Evolutionary conservation across 2,797 vertebrate genomes (phyloP), one percentile per base, ranked within the genome.

Genomic region (Gallinago solitaria): DNA sequence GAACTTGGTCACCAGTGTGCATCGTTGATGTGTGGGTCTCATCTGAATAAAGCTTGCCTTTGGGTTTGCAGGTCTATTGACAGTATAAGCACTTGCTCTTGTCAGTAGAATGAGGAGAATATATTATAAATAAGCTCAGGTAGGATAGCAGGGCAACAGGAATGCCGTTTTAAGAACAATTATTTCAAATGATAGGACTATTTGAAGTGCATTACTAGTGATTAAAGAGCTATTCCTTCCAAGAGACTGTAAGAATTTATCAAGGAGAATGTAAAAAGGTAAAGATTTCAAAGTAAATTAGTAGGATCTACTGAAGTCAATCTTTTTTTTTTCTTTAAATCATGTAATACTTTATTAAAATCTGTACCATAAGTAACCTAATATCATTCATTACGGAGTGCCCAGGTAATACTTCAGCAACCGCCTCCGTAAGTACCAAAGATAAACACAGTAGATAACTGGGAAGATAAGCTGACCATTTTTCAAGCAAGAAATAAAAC

Each of bases 401-500:
- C 56, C 18, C 50, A 84, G 10, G 50, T 60, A 86, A 81, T 28
- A 89, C 53, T 60, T 87, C 33, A 61, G 64, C 28, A 94, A 93
- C 94, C 86, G 67, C 61, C 39, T 85, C 88, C 93, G 80, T 89
- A 93, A 93, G 85, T 89, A 90, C 37, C 78, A 37, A 80, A 89
- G 70, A 96, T 25, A 94, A 93, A 97, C 78, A 93, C 41, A 89
- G 76, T 7, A 88, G 91, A 77, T 95, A 95, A 95, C 70, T 86
- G 15, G 2, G 64, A 88, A 91, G 73, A 74, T 90, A 94, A 95
- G 67, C n/a, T 19, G 0, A 89, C 81, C 63, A 67, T 97, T 96
- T 94, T 93, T 87, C 90, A 95, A 89, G 81, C 24, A 83, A 94
- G 81, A 94, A 95, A 95, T 87, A 94, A 96, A 83, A 86, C 63